Evolutionary conservation across 1,140 invertebrate species (phyloP).

Genomic region (Tetramorium alpestre): DNA sequence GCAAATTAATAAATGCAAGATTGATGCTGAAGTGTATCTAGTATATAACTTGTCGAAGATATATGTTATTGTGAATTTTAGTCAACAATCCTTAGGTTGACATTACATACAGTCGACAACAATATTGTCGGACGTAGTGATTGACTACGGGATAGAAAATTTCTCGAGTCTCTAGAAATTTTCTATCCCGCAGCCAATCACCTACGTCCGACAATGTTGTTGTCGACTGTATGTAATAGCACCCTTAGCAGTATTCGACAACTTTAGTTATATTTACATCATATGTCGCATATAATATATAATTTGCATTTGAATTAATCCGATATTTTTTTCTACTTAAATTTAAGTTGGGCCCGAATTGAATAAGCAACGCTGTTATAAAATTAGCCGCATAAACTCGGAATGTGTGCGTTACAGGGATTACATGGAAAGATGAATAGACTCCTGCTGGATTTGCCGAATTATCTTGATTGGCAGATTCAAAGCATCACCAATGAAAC

Average conservation of each 20-base stretch:
- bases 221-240: no score
- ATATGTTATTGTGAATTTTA: background rate
- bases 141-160: no score
- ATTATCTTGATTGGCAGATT: background rate
- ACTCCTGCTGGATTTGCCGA: background rate
- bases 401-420: background rate
- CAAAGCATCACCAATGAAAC: background rate
- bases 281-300: background rate
- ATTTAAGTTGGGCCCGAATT: background rate
- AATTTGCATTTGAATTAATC: background rate
- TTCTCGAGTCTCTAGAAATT: no score
- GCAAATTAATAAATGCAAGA: background rate
- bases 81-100: background rate
- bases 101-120: no score
- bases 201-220: no score
- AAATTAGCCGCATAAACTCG: background rate
- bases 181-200: no score
- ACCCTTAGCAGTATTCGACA: background rate
- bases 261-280: background rate
- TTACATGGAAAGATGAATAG: conserved; percentile 16
- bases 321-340: background rate
- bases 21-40: background rate
- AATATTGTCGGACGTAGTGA: no score
- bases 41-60: background rate
- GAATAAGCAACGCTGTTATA: background rate